Evolutionary conservation across 2,113 vertebrate genomes (phyloP).

Genomic region (Tonatia bakeri): DNA sequence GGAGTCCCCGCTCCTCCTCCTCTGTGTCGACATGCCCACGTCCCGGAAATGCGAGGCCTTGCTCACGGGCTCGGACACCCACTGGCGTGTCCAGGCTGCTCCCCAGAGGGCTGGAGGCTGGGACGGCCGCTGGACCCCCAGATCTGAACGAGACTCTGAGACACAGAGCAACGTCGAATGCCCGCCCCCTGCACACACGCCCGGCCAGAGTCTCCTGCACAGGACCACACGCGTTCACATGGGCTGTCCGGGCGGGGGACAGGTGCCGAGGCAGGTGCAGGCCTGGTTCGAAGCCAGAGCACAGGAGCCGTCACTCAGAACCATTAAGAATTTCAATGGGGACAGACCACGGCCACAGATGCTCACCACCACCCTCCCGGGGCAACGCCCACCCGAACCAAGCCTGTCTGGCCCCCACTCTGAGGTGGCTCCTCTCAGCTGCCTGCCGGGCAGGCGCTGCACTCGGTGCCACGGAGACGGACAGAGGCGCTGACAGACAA

Average conservation of each 20-base stretch:
- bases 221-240: rapidly evolving
- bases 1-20: constrained; percentile 35
- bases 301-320: not conserved
- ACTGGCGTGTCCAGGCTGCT: not conserved
- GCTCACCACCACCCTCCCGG: no score
- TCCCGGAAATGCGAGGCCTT: not conserved
- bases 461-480: rapidly evolving
- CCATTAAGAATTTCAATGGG: not conserved
- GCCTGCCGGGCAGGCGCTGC: no score
- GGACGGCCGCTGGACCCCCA: not conserved
- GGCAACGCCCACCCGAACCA: no score
- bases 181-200: rapidly evolving
- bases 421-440: no score
- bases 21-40: constrained; percentile 60
- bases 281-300: rapidly evolving
- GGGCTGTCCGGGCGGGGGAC: rapidly evolving
- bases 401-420: no score
- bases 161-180: not conserved
- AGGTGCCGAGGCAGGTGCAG: rapidly evolving
- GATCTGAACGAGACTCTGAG: not conserved
- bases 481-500: no score
- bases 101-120: not conserved
- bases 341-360: not conserved
- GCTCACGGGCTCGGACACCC: rapidly evolving
- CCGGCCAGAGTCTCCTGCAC: not conserved